phyloP scores from a whole-genome alignment of 2,888 invertebrate genomes.

The Zaprionus bogoriensis region DNA sequence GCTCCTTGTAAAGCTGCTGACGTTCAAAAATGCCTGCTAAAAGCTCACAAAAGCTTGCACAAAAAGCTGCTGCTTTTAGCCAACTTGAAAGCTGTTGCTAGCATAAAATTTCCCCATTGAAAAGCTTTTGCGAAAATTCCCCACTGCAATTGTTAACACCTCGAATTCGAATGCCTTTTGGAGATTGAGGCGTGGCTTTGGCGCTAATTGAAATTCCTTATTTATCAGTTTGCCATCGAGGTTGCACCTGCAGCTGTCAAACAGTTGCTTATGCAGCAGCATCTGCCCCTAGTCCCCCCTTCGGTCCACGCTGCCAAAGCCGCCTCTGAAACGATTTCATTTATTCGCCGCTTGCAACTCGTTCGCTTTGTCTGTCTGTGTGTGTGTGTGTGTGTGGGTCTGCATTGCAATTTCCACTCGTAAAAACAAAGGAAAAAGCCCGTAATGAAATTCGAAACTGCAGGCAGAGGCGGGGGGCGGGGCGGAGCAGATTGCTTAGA shows the following conservation, averaged over 20 bases:
- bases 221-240: constrained; percentile 55
- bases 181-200: constrained; percentile 19
- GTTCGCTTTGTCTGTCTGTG: too few relatives aligned
- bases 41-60: too few relatives aligned
- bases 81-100: neutral
- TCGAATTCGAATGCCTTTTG: neutral
- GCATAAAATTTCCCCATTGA: too few relatives aligned
- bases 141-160: neutral
- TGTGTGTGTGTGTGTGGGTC: too few relatives aligned
- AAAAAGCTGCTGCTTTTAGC: neutral
- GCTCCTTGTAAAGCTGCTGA: too few relatives aligned
- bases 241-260: constrained; percentile 23
- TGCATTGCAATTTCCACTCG: constrained; percentile 47
- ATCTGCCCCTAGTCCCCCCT: neutral
- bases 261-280: constrained; percentile 36
- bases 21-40: too few relatives aligned
- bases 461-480: constrained; percentile 17
- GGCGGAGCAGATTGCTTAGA: constrained; percentile 26
- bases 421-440: constrained; percentile 61
- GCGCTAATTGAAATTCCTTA: constrained; percentile 69
- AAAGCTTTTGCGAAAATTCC: neutral
- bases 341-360: constrained; percentile 32
- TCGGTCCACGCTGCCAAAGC: neutral
- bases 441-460: constrained; percentile 69
- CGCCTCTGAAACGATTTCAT: constrained; percentile 26